These are phyloP conservation scores for Perizoma affinitatum DNA, from an alignment of 2,888 invertebrate species.

Conservation along the genomic window DNA sequence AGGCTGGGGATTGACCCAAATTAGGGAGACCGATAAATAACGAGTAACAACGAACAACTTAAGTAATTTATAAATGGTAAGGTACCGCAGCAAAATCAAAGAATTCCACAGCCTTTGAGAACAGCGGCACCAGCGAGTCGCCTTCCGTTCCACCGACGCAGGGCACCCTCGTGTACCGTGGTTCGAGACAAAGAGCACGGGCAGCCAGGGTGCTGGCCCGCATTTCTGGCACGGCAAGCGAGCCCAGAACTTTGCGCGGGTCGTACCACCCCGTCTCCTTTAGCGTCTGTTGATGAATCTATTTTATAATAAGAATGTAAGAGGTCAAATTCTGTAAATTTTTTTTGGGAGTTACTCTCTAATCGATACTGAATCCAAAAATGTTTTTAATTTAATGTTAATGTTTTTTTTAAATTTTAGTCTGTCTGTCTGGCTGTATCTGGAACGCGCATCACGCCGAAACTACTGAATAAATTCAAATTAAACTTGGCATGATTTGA, in stretches of 20 bases:
- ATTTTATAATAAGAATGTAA: neutral
- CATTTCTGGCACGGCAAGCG: slow-evolving; percentile 76
- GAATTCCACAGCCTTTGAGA: slow-evolving; percentile 72
- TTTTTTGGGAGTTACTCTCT: no score
- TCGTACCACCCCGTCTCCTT: slow-evolving; percentile 76
- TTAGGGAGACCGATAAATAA: no score
- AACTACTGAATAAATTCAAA: no score
- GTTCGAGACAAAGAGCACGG: slow-evolving; percentile 68
- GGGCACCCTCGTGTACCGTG: slow-evolving; percentile 69
- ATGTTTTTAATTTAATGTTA: no score
- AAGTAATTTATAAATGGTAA: neutral
- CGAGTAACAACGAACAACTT: neutral
- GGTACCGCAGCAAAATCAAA: slow-evolving; percentile 72
- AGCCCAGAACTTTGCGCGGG: slow-evolving; percentile 68
- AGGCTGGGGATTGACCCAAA: no score
- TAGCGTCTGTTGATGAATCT: slow-evolving; percentile 56
- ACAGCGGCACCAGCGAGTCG: slow-evolving; percentile 67
- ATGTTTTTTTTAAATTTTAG: no score
- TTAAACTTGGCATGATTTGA: no score
- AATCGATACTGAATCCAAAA: no score
- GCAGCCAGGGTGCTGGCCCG: slow-evolving; percentile 75
- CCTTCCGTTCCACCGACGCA: slow-evolving; percentile 77
- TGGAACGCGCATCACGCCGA: no score
- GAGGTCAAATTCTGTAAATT: no score
- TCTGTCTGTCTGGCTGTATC: no score